Conservation (phyloP, 2,797 vertebrate genomes). For the Malurus splendens region DNA sequence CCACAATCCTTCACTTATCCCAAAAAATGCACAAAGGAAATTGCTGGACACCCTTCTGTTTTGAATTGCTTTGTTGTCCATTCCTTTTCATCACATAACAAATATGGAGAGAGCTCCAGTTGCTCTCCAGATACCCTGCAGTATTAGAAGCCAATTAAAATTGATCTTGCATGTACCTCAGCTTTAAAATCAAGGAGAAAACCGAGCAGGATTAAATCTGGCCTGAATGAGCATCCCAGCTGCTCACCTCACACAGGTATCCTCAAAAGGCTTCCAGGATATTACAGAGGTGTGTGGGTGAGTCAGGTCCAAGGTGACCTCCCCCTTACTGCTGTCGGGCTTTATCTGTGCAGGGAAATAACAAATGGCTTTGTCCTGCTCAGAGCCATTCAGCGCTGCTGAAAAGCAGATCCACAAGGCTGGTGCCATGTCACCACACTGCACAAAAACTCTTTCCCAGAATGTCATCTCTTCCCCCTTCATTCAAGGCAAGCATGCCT, state of each 20-base stretch:
- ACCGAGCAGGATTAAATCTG: neutral
- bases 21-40: neutral
- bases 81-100: neutral
- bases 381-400: neutral
- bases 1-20: neutral
- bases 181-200: neutral
- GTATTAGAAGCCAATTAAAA: slow-evolving; percentile 45
- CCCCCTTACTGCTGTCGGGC: neutral
- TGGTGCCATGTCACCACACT: neutral
- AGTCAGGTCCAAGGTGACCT: neutral
- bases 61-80: neutral
- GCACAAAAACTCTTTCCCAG: neutral
- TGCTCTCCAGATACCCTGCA: neutral
- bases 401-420: neutral
- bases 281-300: neutral
- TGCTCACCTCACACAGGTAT: neutral
- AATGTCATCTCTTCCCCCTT: neutral
- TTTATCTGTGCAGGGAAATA: neutral
- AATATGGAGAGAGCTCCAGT: neutral
- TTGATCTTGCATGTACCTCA: neutral
- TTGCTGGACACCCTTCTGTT: neutral
- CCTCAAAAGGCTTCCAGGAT: neutral
- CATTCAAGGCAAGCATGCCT: neutral
- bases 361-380: slow-evolving; percentile 1
- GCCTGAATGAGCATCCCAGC: neutral